Evolutionary conservation across 2,888 invertebrate genomes (phyloP).

Genomic region (Acleris cristana): DNA sequence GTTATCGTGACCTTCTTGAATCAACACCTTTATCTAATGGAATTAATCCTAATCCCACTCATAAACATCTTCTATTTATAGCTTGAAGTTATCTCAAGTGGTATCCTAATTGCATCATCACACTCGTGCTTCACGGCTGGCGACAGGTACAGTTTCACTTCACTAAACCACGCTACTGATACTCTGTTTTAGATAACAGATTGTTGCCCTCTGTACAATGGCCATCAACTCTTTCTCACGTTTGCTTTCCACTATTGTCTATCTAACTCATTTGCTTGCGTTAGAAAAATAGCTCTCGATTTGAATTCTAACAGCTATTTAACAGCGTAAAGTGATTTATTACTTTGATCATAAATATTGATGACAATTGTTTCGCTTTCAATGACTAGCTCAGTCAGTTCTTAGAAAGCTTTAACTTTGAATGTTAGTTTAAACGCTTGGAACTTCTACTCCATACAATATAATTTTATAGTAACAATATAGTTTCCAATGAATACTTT

Average conservation of each 20-base stretch:
- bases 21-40: too few relatives aligned
- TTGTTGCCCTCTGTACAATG: constrained; percentile 47
- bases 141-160: constrained; percentile 43
- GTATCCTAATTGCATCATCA: constrained; percentile 4
- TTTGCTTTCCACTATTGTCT: constrained; percentile 58
- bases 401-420: constrained; percentile 3
- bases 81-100: not conserved
- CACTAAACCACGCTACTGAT: constrained; percentile 44
- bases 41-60: too few relatives aligned
- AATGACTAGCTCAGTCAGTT: not conserved
- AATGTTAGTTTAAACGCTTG: too few relatives aligned
- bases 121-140: constrained; percentile 21
- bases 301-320: constrained; percentile 27
- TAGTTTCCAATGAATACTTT: not conserved
- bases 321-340: constrained; percentile 19
- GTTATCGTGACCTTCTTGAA: not conserved
- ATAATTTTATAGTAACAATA: too few relatives aligned
- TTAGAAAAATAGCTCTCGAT: constrained; percentile 20
- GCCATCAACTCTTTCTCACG: constrained; percentile 51
- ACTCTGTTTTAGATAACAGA: constrained; percentile 52
- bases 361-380: constrained; percentile 2
- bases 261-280: constrained; percentile 44
- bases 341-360: constrained; percentile 15
- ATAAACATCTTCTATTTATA: not conserved
- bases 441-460: not conserved